Conservation (phyloP, 2,797 vertebrate genomes). For the Galaxias olidus region DNA sequence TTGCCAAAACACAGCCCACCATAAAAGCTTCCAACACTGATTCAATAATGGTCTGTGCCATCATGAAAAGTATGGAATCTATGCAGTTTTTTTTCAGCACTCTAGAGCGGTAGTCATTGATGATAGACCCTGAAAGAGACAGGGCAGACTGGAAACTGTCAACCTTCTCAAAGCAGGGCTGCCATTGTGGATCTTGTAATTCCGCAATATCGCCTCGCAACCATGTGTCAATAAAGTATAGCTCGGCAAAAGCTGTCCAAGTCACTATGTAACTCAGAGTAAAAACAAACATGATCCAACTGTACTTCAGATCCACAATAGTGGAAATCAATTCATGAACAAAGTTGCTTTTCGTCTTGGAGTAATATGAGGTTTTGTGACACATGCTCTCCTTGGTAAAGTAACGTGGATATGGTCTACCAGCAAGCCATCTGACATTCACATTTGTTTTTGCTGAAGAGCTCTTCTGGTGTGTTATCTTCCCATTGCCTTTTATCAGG, state of each 20-base stretch:
- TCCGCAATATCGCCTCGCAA: constrained; percentile 56
- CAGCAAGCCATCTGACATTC: neutral
- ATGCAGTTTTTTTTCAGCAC: constrained; percentile 63
- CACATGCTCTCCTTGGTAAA: constrained; percentile 71
- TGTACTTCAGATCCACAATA: constrained; percentile 71
- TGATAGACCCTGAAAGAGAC: constrained; percentile 63
- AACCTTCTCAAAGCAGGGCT: constrained; percentile 59
- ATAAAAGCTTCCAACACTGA: constrained; percentile 62
- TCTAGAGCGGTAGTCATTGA: constrained; percentile 64
- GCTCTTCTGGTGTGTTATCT: neutral
- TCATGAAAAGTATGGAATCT: constrained; percentile 64
- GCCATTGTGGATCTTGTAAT: constrained; percentile 49
- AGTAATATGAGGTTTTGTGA: constrained; percentile 66
- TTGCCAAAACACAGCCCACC: constrained; percentile 70
- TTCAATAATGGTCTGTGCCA: constrained; percentile 63
- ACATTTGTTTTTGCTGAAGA: neutral
- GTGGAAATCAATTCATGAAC: constrained; percentile 70
- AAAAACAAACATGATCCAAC: constrained; percentile 62
- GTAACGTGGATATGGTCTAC: constrained; percentile 55
- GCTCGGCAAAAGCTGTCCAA: constrained; percentile 59
- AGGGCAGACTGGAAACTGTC: constrained; percentile 61
- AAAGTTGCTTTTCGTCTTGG: constrained; percentile 58
- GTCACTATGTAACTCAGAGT: constrained; percentile 70
- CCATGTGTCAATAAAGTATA: constrained; percentile 65
- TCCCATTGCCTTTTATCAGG: neutral